Evolutionary conservation across 2,797 vertebrate genomes (phyloP), one percentile per base, ranked within the genome.

Genomic region (Ctenosaura bakeri): DNA sequence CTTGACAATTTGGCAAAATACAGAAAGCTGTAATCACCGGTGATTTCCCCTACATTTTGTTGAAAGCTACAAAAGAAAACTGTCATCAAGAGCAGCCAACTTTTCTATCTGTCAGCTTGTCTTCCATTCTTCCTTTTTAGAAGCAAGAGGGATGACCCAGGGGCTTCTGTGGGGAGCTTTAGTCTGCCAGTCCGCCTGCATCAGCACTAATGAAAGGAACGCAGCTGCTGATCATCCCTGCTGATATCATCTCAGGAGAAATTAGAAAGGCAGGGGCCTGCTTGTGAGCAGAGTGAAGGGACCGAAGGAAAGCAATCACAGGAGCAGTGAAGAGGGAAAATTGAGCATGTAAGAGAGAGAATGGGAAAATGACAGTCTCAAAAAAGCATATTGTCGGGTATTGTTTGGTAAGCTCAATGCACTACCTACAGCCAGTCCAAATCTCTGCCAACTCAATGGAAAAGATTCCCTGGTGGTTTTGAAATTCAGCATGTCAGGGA

Each of bases 231-330:
- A 84, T 87, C 87, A 90, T 86, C 87, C 94, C 93, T 42, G 89
- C 83, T 88, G 88, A 94, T 87, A 90, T 59, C 0, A 42, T 92
- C 86, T 95, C 52, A 0, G 89, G 93, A 96, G 94, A 95, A 95
- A 93, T 87, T 93, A 92, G 76, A 88, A 86, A 79, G 92, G 86
- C 50, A 91, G 88, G 91, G 88, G 85, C 93, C 50, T 87, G 85
- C 83, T 93, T 87, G 77, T 89, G 81, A 84, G 89, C 90, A 90
- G 71, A 86, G 93, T 93, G 66, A 91, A 46, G 71, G 87, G 85
- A 42, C 88, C 64, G 87, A 90, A 88, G 92, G 88, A 94, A 92
- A 88, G 91, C 79, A 93, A 93, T 92, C 91, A 54, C 74, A 91
- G 91, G 54, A 84, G 56, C 56, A 78, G 82, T 38, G 80, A 93